phyloP scores from a whole-genome alignment of 2,113 vertebrate species.

The Nerophis ophidion region DNA sequence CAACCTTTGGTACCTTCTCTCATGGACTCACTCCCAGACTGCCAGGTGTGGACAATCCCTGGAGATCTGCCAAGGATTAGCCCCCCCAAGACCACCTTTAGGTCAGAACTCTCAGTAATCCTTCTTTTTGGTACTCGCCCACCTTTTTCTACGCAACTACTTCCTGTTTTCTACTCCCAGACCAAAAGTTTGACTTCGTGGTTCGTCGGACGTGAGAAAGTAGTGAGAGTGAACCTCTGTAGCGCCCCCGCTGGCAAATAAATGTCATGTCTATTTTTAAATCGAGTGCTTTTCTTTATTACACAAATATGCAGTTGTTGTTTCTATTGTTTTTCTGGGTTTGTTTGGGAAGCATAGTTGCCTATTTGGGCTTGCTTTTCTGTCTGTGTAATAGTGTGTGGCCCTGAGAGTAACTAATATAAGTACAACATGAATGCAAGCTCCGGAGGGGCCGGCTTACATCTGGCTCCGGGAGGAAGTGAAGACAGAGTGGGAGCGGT shows the following conservation, averaged over 20 bases:
- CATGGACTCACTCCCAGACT: conserved; percentile 38
- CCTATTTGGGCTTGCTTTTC: too few species aligned
- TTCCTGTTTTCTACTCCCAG: too few species aligned
- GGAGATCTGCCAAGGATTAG: conserved; percentile 51
- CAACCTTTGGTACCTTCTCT: conserved; percentile 31
- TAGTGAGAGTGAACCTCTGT: conserved; percentile 46
- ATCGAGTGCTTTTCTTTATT: conserved; percentile 9
- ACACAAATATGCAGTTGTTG: too few species aligned
- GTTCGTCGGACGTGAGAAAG: conserved; percentile 52
- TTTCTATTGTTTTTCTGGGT: too few species aligned
- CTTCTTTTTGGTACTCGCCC: conserved; percentile 54
- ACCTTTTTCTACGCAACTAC: conserved; percentile 51
- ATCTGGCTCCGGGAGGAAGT: too few species aligned
- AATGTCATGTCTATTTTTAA: conserved; percentile 79
- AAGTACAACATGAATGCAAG: too few species aligned
- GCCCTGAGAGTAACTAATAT: too few species aligned
- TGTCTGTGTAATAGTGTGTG: too few species aligned
- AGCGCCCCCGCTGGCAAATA: conserved; percentile 69
- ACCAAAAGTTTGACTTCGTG: not conserved
- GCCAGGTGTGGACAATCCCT: conserved; percentile 44
- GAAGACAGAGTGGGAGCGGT: too few species aligned
- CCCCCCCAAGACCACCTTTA: conserved; percentile 60
- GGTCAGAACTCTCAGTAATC: conserved; percentile 59
- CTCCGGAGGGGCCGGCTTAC: too few species aligned
- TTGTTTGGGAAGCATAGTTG: too few species aligned